These are phyloP conservation scores for Meloidogyne hapla DNA, from an alignment of 1,140 invertebrate genomes.

Conservation along the genomic window DNA sequence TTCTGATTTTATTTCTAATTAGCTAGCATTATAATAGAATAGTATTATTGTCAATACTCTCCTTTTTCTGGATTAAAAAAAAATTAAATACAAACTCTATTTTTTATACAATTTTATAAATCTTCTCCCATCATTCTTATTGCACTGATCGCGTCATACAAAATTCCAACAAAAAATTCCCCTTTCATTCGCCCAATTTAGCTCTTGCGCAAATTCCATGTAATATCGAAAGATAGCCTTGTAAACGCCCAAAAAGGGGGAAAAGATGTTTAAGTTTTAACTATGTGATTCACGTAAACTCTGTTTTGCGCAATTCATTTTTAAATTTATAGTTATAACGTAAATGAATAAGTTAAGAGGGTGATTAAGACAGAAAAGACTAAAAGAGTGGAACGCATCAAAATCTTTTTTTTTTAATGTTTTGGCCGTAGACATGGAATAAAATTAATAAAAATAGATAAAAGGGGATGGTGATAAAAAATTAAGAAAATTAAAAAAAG, in stretches of 20 bases:
- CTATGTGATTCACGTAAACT: neutral
- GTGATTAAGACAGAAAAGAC: neutral
- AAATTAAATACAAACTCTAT: neutral
- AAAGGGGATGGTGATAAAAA: neutral
- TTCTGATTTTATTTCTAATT: too few species aligned
- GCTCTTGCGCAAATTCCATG: neutral
- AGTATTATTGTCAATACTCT: too few species aligned
- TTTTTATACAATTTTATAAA: too few species aligned
- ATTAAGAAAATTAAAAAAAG: neutral
- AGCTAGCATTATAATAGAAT: too few species aligned
- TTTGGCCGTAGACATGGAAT: neutral
- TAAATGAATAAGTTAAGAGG: neutral
- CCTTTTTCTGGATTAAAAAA: neutral
- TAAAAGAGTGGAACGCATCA: neutral
- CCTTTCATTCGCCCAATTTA: neutral
- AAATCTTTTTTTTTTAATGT: neutral
- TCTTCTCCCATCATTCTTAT: neutral
- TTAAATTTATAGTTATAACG: neutral
- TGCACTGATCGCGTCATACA: neutral
- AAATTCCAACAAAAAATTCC: neutral
- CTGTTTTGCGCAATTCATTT: neutral
- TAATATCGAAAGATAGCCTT: neutral
- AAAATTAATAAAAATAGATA: conserved; percentile 4
- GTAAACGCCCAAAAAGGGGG: neutral
- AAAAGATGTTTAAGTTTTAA: neutral